Base-by-base conservation (phyloP, 2,113 vertebrate genomes). In the Sminthopsis crassicaudata region DNA sequence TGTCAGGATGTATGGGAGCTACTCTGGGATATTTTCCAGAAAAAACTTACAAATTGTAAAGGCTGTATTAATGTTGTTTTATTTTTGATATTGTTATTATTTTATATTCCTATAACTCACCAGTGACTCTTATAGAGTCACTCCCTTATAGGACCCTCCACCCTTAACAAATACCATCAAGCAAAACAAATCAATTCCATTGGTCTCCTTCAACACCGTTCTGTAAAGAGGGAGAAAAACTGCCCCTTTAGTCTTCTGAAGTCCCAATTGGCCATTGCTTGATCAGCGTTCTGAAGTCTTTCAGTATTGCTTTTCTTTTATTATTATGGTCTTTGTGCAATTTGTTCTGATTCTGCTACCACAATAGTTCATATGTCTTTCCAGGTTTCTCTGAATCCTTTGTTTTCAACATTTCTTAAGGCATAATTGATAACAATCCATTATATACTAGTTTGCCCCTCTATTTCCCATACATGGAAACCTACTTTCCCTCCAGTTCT, bases 21-120 rank as follows among this genome's bases (percentile, higher is more conserved):
- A 92, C 46, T 52, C 76, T 94, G 95, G 94, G 96, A 94, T 94
- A 57, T 84, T 53, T 48, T 91, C 92, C 51, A 55, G 93, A 53
- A 57, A 91, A 84, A 22, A 50, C 7, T 84, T 84, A 42, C 2
- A 3, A 42, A 7, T 84, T 84, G 22, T 84, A 84, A 67, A 67
- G 16, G 67, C 42, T n/a, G 22, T 16, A 84, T 42, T 42, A 42
- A 22, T 84, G 36, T 84, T 76, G 14, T n/a, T 67, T 67, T 67
- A 6, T 36, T 42, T 42, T 84, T 50, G 8, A n/a, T n/a, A n/a
- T 50, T 50, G 4, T 6, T 50, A 6, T 50, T 50, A 50, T 50
- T 67, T 67, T 36, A 60, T 42, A 42, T 84, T 22, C 67, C n/a
- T n/a, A 1, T 84, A 7, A 16, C 30, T 67, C n/a, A 84, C 67